phyloP scores from a whole-genome alignment of 2,888 invertebrate genomes.

The Pteria penguin region DNA sequence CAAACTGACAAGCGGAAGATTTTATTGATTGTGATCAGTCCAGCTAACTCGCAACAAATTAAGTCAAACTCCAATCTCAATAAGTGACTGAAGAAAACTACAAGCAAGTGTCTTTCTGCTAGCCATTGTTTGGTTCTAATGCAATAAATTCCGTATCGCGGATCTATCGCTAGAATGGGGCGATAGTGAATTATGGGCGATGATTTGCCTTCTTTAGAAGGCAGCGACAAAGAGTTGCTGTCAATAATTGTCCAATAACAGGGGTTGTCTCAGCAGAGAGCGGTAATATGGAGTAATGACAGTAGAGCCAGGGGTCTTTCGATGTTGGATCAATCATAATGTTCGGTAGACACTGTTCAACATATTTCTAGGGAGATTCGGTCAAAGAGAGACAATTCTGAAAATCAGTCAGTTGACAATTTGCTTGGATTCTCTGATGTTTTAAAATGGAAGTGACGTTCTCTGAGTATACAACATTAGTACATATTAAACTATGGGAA shows the following conservation, averaged over 20 bases:
- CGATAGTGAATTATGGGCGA: not conserved
- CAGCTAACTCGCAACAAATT: conserved; percentile 31
- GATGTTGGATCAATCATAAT: too few species aligned
- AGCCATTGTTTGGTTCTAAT: not conserved
- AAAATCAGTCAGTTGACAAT: too few species aligned
- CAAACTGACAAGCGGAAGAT: conserved; percentile 16
- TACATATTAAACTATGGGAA: too few species aligned
- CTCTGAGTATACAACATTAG: too few species aligned
- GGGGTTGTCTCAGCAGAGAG: not conserved
- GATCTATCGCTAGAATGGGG: not conserved
- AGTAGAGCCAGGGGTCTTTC: too few species aligned
- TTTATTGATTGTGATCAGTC: conserved; percentile 32
- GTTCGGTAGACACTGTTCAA: too few species aligned
- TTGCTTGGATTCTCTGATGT: too few species aligned
- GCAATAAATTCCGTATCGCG: not conserved
- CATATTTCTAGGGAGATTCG: too few species aligned
- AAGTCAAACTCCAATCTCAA: conserved; percentile 16
- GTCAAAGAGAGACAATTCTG: too few species aligned
- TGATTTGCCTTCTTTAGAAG: not conserved
- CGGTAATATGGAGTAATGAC: not conserved
- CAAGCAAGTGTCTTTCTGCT: not conserved
- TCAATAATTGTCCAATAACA: not conserved
- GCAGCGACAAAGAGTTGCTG: not conserved
- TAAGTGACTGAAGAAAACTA: not conserved
- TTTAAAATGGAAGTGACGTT: too few species aligned